Percentiles rank a stretch among this genome's conserved stretches.
Conservation (phyloP, 1,140 invertebrate species). For the Halyomorpha halys region DNA sequence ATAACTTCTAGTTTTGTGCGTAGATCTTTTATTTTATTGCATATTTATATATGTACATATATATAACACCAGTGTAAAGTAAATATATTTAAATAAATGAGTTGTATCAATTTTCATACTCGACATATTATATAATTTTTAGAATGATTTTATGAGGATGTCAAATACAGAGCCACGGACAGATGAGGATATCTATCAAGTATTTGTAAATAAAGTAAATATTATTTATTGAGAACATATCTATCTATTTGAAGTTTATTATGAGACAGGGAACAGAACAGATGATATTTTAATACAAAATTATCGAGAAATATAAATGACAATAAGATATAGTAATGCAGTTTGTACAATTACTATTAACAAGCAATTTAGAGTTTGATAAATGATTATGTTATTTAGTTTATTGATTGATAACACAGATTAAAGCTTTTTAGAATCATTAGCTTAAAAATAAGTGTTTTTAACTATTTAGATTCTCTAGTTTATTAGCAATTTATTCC, state of each 20-base stretch:
- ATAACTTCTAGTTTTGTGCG: no score
- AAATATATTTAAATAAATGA: no score
- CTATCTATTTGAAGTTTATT: slow-evolving; percentile 15
- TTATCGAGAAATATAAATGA: slow-evolving; percentile 14
- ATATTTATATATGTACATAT: no score
- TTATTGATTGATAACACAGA: background rate
- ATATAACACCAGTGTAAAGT: no score
- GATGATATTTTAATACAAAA: slow-evolving; percentile 19
- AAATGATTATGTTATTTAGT: background rate
- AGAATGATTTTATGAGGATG: slow-evolving; percentile 1
- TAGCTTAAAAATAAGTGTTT: slow-evolving; percentile 10
- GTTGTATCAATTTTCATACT: no score
- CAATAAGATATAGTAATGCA: slow-evolving; percentile 19
- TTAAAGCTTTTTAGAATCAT: slow-evolving; percentile 11
- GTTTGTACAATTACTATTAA: slow-evolving; percentile 11
- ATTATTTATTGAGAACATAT: slow-evolving; percentile 18
- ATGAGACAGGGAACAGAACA: slow-evolving; percentile 20
- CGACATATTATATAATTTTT: background rate
- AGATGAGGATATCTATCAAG: background rate
- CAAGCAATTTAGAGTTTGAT: slow-evolving; percentile 2
- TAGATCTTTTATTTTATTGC: no score
- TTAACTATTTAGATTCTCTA: slow-evolving; percentile 16
- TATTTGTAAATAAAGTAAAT: slow-evolving; percentile 20
- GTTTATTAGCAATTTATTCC: slow-evolving; percentile 7
- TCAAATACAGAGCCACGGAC: slow-evolving; percentile 4